Base-by-base conservation (phyloP, 64 coral and sea anemone species). In the Astreopora myriophthalma region DNA sequence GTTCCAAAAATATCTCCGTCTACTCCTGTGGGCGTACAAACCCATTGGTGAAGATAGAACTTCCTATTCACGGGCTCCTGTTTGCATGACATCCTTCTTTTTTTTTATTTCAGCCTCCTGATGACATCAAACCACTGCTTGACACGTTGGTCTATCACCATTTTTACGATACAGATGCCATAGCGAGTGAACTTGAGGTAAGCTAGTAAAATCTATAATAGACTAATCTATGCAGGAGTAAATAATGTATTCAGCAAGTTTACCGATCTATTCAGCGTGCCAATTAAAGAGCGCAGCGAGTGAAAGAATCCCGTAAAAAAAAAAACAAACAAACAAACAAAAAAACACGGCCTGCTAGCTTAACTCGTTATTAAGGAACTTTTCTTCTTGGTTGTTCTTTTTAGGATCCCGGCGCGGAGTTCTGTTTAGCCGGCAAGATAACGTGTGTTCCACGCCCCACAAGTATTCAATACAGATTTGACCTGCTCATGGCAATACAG, bases 381-480 rank as follows among this genome's bases (percentile, higher is more conserved):
- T 32, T 8, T 29, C 65, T 75, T 49, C 6, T 26, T 75, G 24
- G 17, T 64, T 26, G 14, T 32, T 75, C 9, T 34, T 33, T 23
- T 57, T 13, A 92, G 90, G 57, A 85, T 32, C 80, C 80, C 58
- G 90, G 90, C 6, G 71, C 85, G 20, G 20, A 76, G 40, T 92
- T 85, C 69, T 85, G 80, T 39, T 46, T 92, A 23, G 90, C 90
- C 12, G 90, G 90, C 32, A 92, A 72, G 35, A 83, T 92, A 66
- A 85, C 69, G 30, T 61, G 68, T 46, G 8, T 92, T 5, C 81
- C 90, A 17, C 79, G 90, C 3, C 79, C 90, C 2, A 62, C 90
- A 74, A 58, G 79, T 34, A 85, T 34, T 32, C 79, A 92, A 26
- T 92, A 85, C 70, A 85, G 80, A 58, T 92, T 92, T 92, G 90